Base-by-base conservation (phyloP, 53 echinoderm and acorn worm genomes). In the Astropecten irregularis region DNA sequence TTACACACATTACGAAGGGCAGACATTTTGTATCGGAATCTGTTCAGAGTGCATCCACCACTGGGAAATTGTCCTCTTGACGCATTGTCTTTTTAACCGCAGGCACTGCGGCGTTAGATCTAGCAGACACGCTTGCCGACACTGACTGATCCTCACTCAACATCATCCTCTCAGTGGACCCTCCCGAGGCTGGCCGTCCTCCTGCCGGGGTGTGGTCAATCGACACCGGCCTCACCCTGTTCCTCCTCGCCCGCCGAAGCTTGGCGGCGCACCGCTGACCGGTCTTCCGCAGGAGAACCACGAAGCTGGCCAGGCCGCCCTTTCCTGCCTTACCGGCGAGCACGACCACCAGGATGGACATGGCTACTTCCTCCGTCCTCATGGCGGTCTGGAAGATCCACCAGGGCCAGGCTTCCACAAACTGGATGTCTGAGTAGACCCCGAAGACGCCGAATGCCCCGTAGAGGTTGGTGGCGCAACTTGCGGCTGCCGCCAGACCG, bases 381-480 rank as follows among this genome's bases (percentile, higher is more conserved):
- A 92, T 92, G 20, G 88, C 42, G 40, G 92, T 84, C 50, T 95
- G 95, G 83, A 92, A 95, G 0, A 77, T 56, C 95, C 89, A 95
- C 95, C 95, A 95, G 22, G 95, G 88, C 95, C 95, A 95, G 19
- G 95, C 83, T 21, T 87, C 54, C 7, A 95, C 95, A 40, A 85
- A 87, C 13, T 81, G 66, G 6, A 90, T 51, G 49, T 95, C 82
- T 0, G 95, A 95, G 56, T 85, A 95, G 46, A 95, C 83, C 4
- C 95, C 92, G 49, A 95, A 95, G 39, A 95, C 92, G 10, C 95
- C 95, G n/a, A 82, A 73, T 0, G 95, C 95, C 0, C 95, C 95
- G 76, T 95, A 95, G 22, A 95, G 79, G 84, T 95, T 90, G 19
- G 95, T 95, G 11, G 74, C 21, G 57, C 92, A 90, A 74, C 84